Evolutionary conservation across 2,888 invertebrate species (phyloP), one percentile per base, ranked within the genome.

Genomic region (Nemotelus pantherinus): DNA sequence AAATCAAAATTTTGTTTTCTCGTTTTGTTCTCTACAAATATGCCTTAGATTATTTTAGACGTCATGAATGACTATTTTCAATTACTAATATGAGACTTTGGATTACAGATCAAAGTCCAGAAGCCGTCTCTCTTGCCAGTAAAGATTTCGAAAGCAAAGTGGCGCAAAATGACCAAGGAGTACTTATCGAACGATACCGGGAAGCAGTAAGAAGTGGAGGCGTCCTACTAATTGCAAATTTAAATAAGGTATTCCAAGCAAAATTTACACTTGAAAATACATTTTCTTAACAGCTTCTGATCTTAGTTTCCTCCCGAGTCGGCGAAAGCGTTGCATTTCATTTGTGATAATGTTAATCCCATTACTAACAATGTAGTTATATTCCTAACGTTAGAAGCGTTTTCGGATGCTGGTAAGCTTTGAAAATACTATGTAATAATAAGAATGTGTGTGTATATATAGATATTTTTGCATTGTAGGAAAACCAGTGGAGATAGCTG

Each of bases 261-360:
- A 7, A 50, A 50, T 7, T 50, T 50, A 50, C 5, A 25, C 25
- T 44, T 43, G 80, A 80, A n/a, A 53, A 60, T 3, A 43, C 25
- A 57, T 71, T 2, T 76, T 41, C 39, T 25, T 25, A 25, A 25
- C 25, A 25, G 25, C 25, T 0, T 25, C 25, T 25, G 25, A 3
- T 43, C 72, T 9, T 53, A 86, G 87, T 84, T 86, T 70, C 83
- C 86, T 1, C 80, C 83, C 0, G 78, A 81, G 70, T 81, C 83
- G 2, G 87, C 86, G 2, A 87, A 86, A 81, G 89, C 89, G 2
- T 88, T 91, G 80, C 91, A 91, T 81, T 84, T 87, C 77, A 88
- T 91, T 80, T 91, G 91, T 81, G 91, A 91, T 81, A 88, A 88
- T 47, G 80, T 87, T 64, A 88, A 84, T 77, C 90, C 91, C 7